These are phyloP conservation scores for Eulimnadia texana DNA, from an alignment of 1,140 invertebrate species.

Conservation along the genomic window DNA sequence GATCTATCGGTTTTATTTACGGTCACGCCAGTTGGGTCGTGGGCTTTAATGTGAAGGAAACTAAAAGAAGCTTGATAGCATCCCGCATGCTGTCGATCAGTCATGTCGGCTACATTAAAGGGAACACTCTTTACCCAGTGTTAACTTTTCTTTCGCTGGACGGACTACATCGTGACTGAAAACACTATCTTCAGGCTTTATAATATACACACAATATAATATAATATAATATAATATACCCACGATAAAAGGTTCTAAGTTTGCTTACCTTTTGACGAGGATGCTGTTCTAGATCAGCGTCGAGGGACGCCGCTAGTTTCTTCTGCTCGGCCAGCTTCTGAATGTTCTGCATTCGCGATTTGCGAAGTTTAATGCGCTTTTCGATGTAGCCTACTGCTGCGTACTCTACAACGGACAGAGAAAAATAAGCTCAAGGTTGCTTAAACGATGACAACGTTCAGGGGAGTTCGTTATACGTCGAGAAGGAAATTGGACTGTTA, in stretches of 20 bases:
- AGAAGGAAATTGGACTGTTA: not conserved
- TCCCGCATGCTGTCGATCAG: too few species aligned
- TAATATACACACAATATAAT: not conserved
- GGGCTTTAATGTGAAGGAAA: too few species aligned
- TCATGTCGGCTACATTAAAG: too few species aligned
- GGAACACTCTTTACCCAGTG: too few species aligned
- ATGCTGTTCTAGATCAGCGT: constrained; percentile 5
- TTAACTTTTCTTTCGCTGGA: too few species aligned
- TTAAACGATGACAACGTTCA: not conserved
- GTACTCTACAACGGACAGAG: constrained; percentile 53
- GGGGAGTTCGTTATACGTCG: not conserved
- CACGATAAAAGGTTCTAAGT: not conserved
- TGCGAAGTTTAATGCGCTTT: constrained; percentile 86
- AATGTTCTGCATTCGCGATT: constrained; percentile 69
- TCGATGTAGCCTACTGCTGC: constrained; percentile 90
- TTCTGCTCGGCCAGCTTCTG: constrained; percentile 83
- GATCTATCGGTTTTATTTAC: too few species aligned
- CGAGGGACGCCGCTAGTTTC: constrained; percentile 33
- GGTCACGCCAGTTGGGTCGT: too few species aligned
- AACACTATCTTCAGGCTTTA: too few species aligned
- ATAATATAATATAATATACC: not conserved
- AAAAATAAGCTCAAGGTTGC: constrained; percentile 1
- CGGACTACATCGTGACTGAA: too few species aligned
- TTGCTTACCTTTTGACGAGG: constrained; percentile 6
- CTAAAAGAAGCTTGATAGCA: too few species aligned